Evolutionary conservation across 2,888 invertebrate genomes (phyloP).

Genomic region (Anorthoa munda): DNA sequence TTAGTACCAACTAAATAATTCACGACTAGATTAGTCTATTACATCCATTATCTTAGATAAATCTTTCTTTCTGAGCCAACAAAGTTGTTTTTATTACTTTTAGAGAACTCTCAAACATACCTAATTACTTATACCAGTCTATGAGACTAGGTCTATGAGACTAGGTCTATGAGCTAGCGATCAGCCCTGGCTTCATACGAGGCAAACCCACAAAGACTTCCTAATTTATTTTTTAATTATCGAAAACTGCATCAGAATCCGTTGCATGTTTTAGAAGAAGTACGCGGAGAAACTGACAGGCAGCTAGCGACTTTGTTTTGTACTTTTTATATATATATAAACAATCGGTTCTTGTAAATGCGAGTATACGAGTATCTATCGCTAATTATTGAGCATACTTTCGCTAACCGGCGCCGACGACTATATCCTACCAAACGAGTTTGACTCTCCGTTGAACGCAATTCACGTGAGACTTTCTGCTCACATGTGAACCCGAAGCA

Average conservation of each 20-base stretch:
- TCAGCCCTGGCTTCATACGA: too few species aligned
- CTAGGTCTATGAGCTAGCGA: too few species aligned
- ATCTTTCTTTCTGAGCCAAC: neutral
- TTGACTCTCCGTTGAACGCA: slow-evolving; percentile 33
- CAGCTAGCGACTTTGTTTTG: too few species aligned
- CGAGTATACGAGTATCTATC: slow-evolving; percentile 8
- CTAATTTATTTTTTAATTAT: too few species aligned
- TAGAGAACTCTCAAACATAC: neutral
- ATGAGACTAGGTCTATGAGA: too few species aligned
- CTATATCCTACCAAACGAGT: slow-evolving; percentile 52
- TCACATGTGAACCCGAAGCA: slow-evolving; percentile 31
- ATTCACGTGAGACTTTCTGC: slow-evolving; percentile 31
- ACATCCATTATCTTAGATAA: neutral
- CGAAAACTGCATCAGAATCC: too few species aligned
- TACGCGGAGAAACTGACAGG: too few species aligned
- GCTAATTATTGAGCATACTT: slow-evolving; percentile 60
- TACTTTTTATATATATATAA: too few species aligned
- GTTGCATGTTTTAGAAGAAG: too few species aligned
- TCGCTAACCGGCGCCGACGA: slow-evolving; percentile 51
- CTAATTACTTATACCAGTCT: too few species aligned
- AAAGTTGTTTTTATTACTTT: neutral
- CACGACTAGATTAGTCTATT: neutral
- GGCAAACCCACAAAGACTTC: too few species aligned
- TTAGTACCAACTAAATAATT: too few species aligned
- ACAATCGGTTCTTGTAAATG: neutral